Base-by-base conservation (phyloP, 64 coral and sea anemone genomes). In the Dendrophyllia cribrosa region DNA sequence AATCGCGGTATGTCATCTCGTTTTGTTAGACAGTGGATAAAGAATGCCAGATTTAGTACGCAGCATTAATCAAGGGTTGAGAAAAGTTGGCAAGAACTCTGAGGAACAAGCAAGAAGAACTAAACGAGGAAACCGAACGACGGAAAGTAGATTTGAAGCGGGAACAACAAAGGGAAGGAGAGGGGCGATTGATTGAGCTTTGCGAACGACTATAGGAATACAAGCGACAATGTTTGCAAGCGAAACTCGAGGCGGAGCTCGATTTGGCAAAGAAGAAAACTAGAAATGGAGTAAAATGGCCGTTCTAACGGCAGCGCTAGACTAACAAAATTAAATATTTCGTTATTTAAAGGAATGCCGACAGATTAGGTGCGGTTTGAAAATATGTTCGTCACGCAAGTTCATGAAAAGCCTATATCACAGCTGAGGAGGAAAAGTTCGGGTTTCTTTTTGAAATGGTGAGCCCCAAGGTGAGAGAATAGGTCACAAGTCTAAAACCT, bases 11-110 rank as follows among this genome's bases (percentile, higher is more conserved):
- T 75, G n/a, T 51, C 94, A 72, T 46, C 94, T 56, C 72, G 71
- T 21, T 46, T 60, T 7, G 72, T 90, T 7, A 45, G 80, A 78
- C 88, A 95, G 60, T 95, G 88, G 94, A 92, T 89, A 46, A 92
- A 96, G 51, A 84, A 96, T 45, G 77, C 61, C 5, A 96, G 79
- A 63, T 55, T 50, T 6, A 68, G 74, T 96, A 92, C 59, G 44
- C 77, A 21, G 49, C 75, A 16, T 79, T 68, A 17, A 22, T 88
- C 45, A 61, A 12, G 26, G 66, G 70, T 14, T 88, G 63, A 51
- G 77, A 96, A 8, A 89, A 68, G 72, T 47, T 92, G 44, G 34
- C 59, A 23, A 87, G 73, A 47, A 43, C 15, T 21, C 20, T 59
- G 16, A 61, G 34, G 6, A 70, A 67, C 78, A 48, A 56, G 49